These are phyloP conservation scores for Sepioteuthis lessoniana DNA, from an alignment of 2,888 invertebrate species.

Conservation along the genomic window DNA sequence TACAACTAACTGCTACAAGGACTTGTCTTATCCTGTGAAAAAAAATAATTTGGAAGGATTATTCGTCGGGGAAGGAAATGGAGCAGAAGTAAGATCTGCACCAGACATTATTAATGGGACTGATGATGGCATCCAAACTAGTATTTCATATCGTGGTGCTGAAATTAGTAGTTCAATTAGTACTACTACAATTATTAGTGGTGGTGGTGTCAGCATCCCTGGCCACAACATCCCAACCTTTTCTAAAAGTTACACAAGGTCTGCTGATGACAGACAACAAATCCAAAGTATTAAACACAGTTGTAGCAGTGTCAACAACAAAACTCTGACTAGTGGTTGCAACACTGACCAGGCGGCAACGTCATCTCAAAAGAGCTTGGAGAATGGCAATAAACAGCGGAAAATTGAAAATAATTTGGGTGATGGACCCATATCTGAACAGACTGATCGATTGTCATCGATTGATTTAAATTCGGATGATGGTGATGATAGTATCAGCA, in stretches of 20 bases:
- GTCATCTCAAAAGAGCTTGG: not conserved
- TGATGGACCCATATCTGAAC: not conserved
- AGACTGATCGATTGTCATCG: not conserved
- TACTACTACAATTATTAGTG: not conserved
- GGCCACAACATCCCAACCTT: not conserved
- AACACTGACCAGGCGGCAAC: not conserved
- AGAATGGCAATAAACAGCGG: not conserved
- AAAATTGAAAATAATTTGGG: not conserved
- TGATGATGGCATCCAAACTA: conserved; percentile 39
- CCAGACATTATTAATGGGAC: conserved; percentile 37
- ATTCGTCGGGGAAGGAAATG: not conserved
- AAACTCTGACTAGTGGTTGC: not conserved
- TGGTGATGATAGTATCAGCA: not conserved
- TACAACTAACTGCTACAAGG: conserved; percentile 23
- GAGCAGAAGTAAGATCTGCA: not conserved
- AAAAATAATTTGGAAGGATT: not conserved
- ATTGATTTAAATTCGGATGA: conserved; percentile 43
- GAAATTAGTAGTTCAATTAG: not conserved
- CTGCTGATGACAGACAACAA: no score
- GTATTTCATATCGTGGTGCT: not conserved
- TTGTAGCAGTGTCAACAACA: not conserved
- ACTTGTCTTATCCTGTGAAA: not conserved
- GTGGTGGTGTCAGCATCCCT: not conserved
- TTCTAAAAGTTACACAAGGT: not conserved
- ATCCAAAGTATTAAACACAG: not conserved